Conservation (phyloP, 1,140 invertebrate species). For the Kradibia gibbosae region DNA sequence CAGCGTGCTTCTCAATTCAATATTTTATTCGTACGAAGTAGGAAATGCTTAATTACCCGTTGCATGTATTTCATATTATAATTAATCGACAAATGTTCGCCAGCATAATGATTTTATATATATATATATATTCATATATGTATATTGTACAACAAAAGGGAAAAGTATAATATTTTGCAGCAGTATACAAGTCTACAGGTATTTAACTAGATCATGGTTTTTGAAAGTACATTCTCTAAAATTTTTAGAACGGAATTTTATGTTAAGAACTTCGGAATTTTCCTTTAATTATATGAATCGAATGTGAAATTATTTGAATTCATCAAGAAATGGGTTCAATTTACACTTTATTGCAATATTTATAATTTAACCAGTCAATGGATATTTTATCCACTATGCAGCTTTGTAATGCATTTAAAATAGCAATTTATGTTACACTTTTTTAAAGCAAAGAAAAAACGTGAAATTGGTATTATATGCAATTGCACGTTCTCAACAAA, state of each 20-base stretch:
- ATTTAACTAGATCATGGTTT: not conserved
- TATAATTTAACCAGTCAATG: too few species aligned
- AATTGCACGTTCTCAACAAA: too few species aligned
- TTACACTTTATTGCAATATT: not conserved
- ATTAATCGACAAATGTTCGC: too few species aligned
- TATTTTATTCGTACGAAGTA: not conserved
- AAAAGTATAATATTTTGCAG: not conserved
- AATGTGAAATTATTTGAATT: not conserved
- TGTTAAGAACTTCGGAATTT: not conserved
- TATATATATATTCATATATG: too few species aligned
- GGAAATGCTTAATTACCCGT: too few species aligned
- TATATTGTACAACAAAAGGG: not conserved
- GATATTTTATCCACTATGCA: too few species aligned
- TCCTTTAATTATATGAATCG: not conserved
- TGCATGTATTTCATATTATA: too few species aligned
- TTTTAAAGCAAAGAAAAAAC: too few species aligned
- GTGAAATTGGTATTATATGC: too few species aligned
- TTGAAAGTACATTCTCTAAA: conserved; percentile 16
- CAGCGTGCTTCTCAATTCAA: not conserved
- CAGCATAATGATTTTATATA: too few species aligned
- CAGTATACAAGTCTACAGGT: not conserved
- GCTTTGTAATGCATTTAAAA: too few species aligned
- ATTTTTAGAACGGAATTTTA: not conserved
- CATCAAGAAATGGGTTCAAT: not conserved
- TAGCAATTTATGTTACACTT: too few species aligned